Base-by-base conservation (phyloP, 2,113 vertebrate genomes). In the Numida meleagris region DNA sequence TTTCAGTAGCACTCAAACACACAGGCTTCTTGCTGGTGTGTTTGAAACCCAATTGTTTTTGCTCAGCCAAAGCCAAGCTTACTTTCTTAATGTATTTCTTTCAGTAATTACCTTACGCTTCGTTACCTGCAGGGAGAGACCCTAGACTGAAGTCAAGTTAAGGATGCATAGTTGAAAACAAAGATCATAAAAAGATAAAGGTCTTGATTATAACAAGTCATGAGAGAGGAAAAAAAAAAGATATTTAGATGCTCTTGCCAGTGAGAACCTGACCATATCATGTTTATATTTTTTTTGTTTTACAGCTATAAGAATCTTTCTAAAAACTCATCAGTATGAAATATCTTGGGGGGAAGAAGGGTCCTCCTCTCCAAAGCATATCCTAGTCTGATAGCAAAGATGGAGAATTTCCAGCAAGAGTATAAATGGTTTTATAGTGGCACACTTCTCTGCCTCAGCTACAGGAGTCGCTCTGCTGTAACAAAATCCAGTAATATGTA, bases 101-200 rank as follows among this genome's bases (percentile, higher is more conserved):
- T 94, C 80, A 96, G 94, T 95, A 97, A 97, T 97, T 97, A 96
- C 90, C 95, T 96, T 96, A 92, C 89, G 93, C 91, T 98, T 97
- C 88, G 95, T 93, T 84, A 89, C 90, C 88, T 70, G 21, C 43
- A 89, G 76, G 83, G 62, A 95, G 48, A 93, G n/a, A 92, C 43
- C 92, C 72, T 84, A 88, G 89, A 92, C 36, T 90, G 83, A 94
- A 90, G 62, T 19, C 53, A 95, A 95, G 53, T 86, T 93, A 95
- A 94, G 88, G 80, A 75, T 82, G 70, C 14, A 4, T 70, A 83
- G 82, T 66, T 95, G 40, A 96, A 96, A 96, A 94, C 73, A 94
- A 90, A 95, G 82, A 93, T 91, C 65, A 62, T 71, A 74, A 71
- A 81, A 84, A 89, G 92, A 93, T 91, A 93, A 91, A 90, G 45